Percentiles rank a stretch among this genome's conserved stretches.
These are phyloP conservation scores for Heliopora coerulea DNA, from an alignment of 92 coral and sea anemone species.

Conservation along the genomic window DNA sequence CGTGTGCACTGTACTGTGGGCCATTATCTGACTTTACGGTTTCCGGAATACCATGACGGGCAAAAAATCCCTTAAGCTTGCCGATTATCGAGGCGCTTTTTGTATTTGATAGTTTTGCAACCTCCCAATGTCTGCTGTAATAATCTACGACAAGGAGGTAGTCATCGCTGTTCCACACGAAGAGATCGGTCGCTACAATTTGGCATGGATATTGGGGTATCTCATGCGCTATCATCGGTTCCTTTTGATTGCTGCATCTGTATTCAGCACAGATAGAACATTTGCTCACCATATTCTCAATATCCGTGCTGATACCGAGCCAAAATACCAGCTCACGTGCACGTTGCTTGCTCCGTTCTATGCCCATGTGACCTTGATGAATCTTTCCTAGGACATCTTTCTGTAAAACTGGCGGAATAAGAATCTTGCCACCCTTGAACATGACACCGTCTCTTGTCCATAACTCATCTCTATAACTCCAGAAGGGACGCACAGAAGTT, in stretches of 20 bases:
- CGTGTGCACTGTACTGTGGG: slow-evolving; percentile 39
- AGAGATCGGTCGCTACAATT: slow-evolving; percentile 39
- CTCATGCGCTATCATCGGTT: slow-evolving; percentile 52
- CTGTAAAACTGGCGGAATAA: slow-evolving; percentile 30
- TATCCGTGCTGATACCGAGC: slow-evolving; percentile 58
- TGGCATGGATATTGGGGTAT: slow-evolving; percentile 53
- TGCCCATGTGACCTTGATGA: slow-evolving; percentile 60
- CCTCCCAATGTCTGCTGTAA: slow-evolving; percentile 32
- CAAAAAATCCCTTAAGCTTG: slow-evolving; percentile 32
- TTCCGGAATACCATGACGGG: slow-evolving; percentile 40
- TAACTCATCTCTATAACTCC: slow-evolving; percentile 9
- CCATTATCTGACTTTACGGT: slow-evolving; percentile 41
- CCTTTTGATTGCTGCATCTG: slow-evolving; percentile 45
- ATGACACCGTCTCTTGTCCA: slow-evolving; percentile 2
- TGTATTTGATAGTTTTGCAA: slow-evolving; percentile 35
- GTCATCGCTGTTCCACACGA: slow-evolving; percentile 34
- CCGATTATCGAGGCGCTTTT: background rate
- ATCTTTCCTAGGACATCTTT: slow-evolving; percentile 52
- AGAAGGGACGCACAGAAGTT: slow-evolving; percentile 14
- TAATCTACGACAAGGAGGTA: slow-evolving; percentile 34
- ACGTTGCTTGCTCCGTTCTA: slow-evolving; percentile 51
- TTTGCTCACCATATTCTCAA: slow-evolving; percentile 41
- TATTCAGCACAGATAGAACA: slow-evolving; percentile 51
- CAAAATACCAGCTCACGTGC: slow-evolving; percentile 55
- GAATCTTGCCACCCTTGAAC: slow-evolving; percentile 25